Evolutionary conservation across 2,888 invertebrate species (phyloP), one percentile per base, ranked within the genome.

Genomic region (Athripsodes cinereus): DNA sequence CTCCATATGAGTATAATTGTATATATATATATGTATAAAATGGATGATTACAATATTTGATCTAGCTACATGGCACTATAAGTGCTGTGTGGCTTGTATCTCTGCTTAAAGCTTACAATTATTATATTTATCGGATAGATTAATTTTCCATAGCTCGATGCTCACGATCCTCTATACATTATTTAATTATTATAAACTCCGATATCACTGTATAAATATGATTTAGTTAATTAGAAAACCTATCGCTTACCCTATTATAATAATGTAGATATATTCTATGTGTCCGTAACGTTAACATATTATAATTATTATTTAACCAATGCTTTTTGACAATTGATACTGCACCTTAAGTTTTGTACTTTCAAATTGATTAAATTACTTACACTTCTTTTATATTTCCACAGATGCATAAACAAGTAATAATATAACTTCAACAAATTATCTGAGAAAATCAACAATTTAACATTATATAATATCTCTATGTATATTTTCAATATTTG

Each of bases 271-370:
- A n/a, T 26, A 26, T 26, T 26, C 10, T 26, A 63, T 40, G 31
- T 52, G 20, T 35, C 50, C 26, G 58, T 63, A 59, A 57, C 44
- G 44, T 55, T 64, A 61, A 59, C 13, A 54, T 59, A 57, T 59
- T 57, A 59, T 62, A 62, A 59, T 61, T 54, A 57, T 58, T 62
- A 52, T 54, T 62, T 62, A 64, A 62, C 64, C 64, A 64, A 64
- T 62, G 64, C 64, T 64, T 62, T 40, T 58, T 57, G 60, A 61
- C 22, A 62, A 58, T 59, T 63, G 53, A 62, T 56, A 62, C 64
- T 62, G 64, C 64, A 64, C 64, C 64, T 60, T 64, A 59, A 61
- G 58, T 64, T 64, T 64, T 64, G 64, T 64, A 64, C 64, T 64
- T 62, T 64, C 58, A 64, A 61, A 62, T 64, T 55, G 62, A 61